A percentile compares a stretch with the other conserved stretches of the same genome.
Conservation (phyloP, 2,888 invertebrate genomes). For the Globia sparganii region DNA sequence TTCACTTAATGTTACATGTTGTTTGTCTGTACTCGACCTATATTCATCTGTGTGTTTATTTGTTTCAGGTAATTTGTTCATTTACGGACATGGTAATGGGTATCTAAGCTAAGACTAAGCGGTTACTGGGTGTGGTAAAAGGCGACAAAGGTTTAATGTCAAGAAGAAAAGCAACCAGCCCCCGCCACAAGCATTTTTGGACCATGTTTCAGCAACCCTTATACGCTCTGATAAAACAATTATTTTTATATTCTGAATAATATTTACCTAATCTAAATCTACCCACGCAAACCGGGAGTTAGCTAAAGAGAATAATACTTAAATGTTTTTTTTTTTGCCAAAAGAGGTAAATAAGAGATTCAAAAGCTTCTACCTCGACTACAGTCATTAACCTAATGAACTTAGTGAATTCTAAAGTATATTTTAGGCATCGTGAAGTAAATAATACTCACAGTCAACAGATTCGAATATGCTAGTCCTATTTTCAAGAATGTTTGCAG, state of each 20-base stretch:
- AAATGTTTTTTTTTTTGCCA: conserved; percentile 7
- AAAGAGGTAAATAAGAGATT: conserved; percentile 8
- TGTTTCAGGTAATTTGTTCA: conserved; percentile 66
- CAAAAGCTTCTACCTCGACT: neutral
- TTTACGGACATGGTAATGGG: conserved; percentile 53
- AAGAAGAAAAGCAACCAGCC: neutral
- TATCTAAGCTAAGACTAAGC: conserved; percentile 21
- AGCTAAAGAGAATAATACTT: conserved; percentile 20
- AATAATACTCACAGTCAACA: neutral
- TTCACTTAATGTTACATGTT: conserved; percentile 61
- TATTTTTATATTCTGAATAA: conserved; percentile 10
- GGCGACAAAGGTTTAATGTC: neutral
- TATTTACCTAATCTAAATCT: conserved; percentile 21
- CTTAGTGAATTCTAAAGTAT: conserved; percentile 4
- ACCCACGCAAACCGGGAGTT: conserved; percentile 3
- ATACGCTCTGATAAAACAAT: neutral
- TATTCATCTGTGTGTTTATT: conserved; percentile 51
- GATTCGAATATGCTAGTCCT: neutral
- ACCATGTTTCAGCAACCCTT: neutral
- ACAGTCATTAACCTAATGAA: conserved; percentile 3
- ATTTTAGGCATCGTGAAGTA: neutral
- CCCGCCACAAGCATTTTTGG: neutral
- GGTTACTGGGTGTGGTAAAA: neutral
- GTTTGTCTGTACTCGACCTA: conserved; percentile 47
- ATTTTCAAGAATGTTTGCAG: conserved; percentile 1